A percentile compares a stretch with the other conserved stretches of the same genome.
These are phyloP conservation scores for Meloidogyne chitwoodi DNA, from an alignment of 1,140 invertebrate genomes.

Conservation along the genomic window DNA sequence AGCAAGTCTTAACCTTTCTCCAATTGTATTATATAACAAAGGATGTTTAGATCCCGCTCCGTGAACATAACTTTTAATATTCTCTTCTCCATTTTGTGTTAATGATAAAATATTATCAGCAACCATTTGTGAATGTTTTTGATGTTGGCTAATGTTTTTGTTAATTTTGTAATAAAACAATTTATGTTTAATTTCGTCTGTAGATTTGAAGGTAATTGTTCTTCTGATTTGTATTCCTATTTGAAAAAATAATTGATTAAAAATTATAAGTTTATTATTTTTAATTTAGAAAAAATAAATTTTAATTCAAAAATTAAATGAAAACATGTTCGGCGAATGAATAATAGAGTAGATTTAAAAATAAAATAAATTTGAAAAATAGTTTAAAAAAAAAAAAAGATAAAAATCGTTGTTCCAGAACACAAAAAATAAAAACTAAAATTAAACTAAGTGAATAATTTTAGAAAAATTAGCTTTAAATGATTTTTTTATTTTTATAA, in stretches of 20 bases:
- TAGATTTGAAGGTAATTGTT: neutral
- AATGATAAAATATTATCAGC: neutral
- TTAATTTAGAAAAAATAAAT: too few species aligned
- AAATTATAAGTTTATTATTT: too few species aligned
- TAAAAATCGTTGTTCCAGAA: neutral
- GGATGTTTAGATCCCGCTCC: conserved; percentile 42
- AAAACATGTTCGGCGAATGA: too few species aligned
- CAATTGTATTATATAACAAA: conserved; percentile 53
- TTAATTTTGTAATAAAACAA: neutral
- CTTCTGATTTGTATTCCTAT: neutral
- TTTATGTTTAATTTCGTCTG: neutral
- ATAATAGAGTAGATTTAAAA: too few species aligned
- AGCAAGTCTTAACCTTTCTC: conserved; percentile 44
- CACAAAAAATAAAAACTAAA: neutral
- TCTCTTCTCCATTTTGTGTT: neutral
- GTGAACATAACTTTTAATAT: conserved; percentile 47
- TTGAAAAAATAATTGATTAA: too few species aligned
- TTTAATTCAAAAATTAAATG: too few species aligned
- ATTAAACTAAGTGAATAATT: too few species aligned
- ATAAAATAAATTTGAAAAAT: too few species aligned
- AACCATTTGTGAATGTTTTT: neutral
- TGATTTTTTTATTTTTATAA: too few species aligned
- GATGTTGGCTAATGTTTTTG: neutral
- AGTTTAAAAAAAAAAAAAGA: neutral
- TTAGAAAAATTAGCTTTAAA: too few species aligned